phyloP scores from a whole-genome alignment of 2,888 invertebrate genomes.

The Corbicula japonica region DNA sequence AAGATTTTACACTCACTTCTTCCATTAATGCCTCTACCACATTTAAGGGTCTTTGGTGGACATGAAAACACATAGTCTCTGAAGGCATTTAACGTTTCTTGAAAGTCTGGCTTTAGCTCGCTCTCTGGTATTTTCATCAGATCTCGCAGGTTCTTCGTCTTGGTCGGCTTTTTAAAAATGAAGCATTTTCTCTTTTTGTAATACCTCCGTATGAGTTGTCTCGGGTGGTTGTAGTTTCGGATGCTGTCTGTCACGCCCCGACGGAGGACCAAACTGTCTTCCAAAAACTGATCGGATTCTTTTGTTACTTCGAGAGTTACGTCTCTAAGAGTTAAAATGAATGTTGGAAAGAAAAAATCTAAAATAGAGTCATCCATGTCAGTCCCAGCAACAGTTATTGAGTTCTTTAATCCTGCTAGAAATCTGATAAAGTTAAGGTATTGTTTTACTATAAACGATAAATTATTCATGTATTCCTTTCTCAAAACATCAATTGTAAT shows the following conservation, averaged over 20 bases:
- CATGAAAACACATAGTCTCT: conserved; percentile 3
- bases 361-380: neutral
- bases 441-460: no score
- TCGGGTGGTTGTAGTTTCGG: neutral
- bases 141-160: neutral
- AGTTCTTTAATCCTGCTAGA: neutral
- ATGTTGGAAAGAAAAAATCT: conserved; percentile 8
- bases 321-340: neutral
- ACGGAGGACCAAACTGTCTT: neutral
- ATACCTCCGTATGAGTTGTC: neutral
- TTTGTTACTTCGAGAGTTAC: neutral
- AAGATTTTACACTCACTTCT: conserved; percentile 1
- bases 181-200: conserved; percentile 2
- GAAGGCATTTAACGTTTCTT: neutral
- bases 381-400: neutral
- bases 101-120: neutral
- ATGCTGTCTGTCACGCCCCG: neutral
- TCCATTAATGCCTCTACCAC: conserved; percentile 2
- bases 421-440: neutral
- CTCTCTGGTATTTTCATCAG: neutral
- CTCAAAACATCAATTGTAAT: no score
- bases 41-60: conserved; percentile 1
- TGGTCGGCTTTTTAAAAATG: neutral
- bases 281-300: neutral
- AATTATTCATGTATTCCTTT: no score